Base-by-base conservation (phyloP, 2,888 invertebrate species). In the Chironomus tentans region DNA sequence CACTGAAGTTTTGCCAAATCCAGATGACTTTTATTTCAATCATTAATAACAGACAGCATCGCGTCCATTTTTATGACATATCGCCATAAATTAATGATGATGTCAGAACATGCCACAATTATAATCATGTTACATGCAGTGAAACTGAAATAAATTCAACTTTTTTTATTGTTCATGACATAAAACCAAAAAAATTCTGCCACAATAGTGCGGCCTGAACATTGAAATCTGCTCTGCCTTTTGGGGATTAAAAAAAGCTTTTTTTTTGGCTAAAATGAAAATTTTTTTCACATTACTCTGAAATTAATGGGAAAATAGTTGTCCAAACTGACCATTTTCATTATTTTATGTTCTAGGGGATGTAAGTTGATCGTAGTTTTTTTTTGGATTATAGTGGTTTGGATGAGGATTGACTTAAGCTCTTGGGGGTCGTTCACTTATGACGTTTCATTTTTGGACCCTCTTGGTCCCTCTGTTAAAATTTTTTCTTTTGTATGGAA, bases 121-220 rank as follows among this genome's bases (percentile, higher is more conserved):
- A 65, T 65, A 24, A 65, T 65, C 65, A 65, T 65, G 24, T 65
- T 24, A 65, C 65, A 65, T 56, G 65, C 65, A 18, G n/a, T n/a
- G 15, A 56, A 56, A 56, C n/a, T 56, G 18, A 56, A 56, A 15
- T 56, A 56, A 24, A 13, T 65, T 65, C 4, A 3, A 65, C 24
- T 65, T 65, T 22, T 65, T 65, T 21, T 65, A 3, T 65, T 38
- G 38, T 38, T 38, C 38, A 38, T 38, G 38, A 21, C 22, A 65
- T 24, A 65, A 65, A 65, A 65, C 18, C 21, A 24, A 13, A 65
- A 65, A 65, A 65, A 38, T 10, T 38, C 38, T 38, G 38, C 38
- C 18, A n/a, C 56, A 56, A n/a, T 15, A 15, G 18, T 56, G 56
- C n/a, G 56, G 56, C n/a, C n/a, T n/a, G 18, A 6, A 56, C 56